Conservation (phyloP, 2,797 vertebrate species). For the Enteromius unitaeniatus region DNA sequence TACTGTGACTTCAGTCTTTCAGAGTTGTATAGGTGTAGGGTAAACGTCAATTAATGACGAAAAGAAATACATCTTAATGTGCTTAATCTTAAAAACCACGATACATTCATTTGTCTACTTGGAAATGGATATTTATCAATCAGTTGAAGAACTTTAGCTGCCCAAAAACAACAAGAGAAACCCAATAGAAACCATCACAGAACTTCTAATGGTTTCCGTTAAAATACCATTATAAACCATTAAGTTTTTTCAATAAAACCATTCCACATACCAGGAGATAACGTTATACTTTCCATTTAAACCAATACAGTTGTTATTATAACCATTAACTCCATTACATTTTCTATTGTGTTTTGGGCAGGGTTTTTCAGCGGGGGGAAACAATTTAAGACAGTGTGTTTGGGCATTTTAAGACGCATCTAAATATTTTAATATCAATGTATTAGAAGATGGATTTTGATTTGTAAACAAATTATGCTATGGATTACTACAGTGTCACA, state of each 20-base stretch:
- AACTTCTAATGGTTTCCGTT: too few relatives aligned
- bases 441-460: not conserved
- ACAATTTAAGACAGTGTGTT: not conserved
- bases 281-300: too few relatives aligned
- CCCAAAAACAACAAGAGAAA: not conserved
- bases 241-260: too few relatives aligned
- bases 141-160: too few relatives aligned
- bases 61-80: not conserved
- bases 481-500: not conserved
- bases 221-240: too few relatives aligned
- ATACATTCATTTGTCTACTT: not conserved
- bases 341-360: too few relatives aligned
- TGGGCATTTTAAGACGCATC: not conserved
- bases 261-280: too few relatives aligned
- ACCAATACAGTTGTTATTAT: too few relatives aligned
- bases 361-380: too few relatives aligned
- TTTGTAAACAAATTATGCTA: not conserved
- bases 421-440: not conserved
- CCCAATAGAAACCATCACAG: too few relatives aligned
- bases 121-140: not conserved
- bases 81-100: not conserved
- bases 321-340: too few relatives aligned
- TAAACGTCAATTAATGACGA: not conserved
- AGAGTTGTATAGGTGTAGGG: not conserved
- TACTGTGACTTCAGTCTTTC: not conserved